These are phyloP conservation scores for Prionailurus viverrinus DNA, from an alignment of 2,113 vertebrate genomes.

Conservation along the genomic window DNA sequence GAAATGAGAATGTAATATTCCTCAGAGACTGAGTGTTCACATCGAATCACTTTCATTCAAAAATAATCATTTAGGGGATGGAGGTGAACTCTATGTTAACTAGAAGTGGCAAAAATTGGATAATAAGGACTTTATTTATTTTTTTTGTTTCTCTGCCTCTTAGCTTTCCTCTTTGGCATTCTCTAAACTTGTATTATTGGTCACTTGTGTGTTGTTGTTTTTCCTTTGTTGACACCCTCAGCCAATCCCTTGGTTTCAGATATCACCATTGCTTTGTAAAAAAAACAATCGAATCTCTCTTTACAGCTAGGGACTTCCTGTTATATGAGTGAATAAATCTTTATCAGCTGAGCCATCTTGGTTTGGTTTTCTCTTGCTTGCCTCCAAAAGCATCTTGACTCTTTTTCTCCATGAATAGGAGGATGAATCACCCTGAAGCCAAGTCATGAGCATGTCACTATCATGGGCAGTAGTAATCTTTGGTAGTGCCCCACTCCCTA, in stretches of 20 bases:
- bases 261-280: neutral
- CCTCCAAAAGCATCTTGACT: neutral
- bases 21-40: neutral
- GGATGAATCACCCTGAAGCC: neutral
- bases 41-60: conserved; percentile 47
- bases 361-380: conserved; percentile 29
- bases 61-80: neutral
- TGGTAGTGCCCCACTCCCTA: neutral
- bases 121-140: neutral
- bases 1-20: conserved; percentile 45
- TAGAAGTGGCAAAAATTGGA: neutral
- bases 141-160: neutral
- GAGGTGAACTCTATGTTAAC: neutral
- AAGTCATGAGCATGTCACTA: neutral
- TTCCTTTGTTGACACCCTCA: neutral
- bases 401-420: neutral
- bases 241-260: neutral
- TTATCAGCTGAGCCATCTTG: neutral
- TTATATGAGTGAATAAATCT: neutral
- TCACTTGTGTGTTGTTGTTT: neutral
- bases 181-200: neutral
- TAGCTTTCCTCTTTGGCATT: neutral
- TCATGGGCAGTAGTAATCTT: neutral
- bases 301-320: neutral
- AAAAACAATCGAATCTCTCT: neutral